Base-by-base conservation (phyloP, 2,113 vertebrate species). In the Abramis brama region DNA sequence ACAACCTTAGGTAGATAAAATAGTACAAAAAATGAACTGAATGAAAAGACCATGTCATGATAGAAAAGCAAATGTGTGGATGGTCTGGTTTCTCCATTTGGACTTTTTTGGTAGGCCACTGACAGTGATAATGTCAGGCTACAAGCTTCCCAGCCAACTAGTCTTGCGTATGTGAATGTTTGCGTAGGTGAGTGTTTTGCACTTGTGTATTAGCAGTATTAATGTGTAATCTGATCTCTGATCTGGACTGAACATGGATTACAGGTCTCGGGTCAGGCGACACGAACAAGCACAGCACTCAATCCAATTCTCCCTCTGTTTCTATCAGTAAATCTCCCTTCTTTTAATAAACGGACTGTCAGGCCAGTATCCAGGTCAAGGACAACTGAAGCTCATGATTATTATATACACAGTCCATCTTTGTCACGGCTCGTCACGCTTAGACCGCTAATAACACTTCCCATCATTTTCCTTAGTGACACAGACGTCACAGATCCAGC, bases 221-320 rank as follows among this genome's bases (percentile, higher is more conserved):
- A 47, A 64, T 50, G 27, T 78, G 84, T 71, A 86, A 86, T 62
- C 83, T 84, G 76, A 88, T 80, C 66, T 84, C 79, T 79, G 66
- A 82, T 68, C 79, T 52, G 62, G 43, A 84, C 57, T 39, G 68
- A 86, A 66, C 57, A 84, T 68, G 75, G 85, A 84, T 88, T 84
- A 76, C 75, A 73, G 59, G 66, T 66, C 66, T 80, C 78, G 43
- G 87, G 84, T 82, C 30, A 74, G 43, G 43, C 21, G 45, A 17
- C 76, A 47, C 8, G 15, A 71, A 74, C 71, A 85, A 70, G 79
- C 73, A 10, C 43, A 25, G 82, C 79, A 71, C 87, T 73, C 50
- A 81, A 5, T 36, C 73, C 12, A 21, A 21, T 36, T 23, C 36
- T 50, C 21, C 57, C 62, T 66, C 68, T 50, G 25, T 86, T 66